These are phyloP conservation scores for Calephelis virginiensis DNA, from an alignment of 1,140 invertebrate genomes.

Conservation along the genomic window DNA sequence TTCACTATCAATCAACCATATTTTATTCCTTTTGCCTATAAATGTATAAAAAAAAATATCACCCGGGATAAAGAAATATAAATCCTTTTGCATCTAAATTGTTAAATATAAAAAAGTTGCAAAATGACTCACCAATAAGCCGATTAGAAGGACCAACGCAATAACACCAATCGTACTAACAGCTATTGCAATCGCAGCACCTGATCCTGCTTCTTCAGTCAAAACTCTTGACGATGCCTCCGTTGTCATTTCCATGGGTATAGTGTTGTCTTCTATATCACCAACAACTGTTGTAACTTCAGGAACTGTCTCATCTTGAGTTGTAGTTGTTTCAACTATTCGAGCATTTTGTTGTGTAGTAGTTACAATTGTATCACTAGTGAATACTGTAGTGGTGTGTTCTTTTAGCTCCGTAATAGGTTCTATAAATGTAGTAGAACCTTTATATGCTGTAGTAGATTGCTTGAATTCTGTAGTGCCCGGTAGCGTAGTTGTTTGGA, in stretches of 20 bases:
- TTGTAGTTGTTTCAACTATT: constrained; percentile 32
- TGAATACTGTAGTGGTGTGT: constrained; percentile 32
- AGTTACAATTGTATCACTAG: constrained; percentile 31
- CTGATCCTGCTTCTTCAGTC: constrained; percentile 51
- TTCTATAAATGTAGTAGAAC: constrained; percentile 22
- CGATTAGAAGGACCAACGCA: constrained; percentile 63
- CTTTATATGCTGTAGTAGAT: constrained; percentile 22
- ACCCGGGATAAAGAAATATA: too few species aligned
- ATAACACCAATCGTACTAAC: constrained; percentile 70
- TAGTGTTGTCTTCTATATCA: constrained; percentile 52
- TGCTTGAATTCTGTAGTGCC: neutral
- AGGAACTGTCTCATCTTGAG: constrained; percentile 27
- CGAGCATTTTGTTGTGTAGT: constrained; percentile 15
- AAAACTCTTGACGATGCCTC: constrained; percentile 50
- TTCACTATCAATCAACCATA: too few species aligned
- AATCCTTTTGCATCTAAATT: too few species aligned
- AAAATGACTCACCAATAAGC: constrained; percentile 58
- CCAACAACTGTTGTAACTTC: constrained; percentile 40
- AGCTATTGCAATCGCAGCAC: constrained; percentile 63
- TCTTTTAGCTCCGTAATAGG: constrained; percentile 29
- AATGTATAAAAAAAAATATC: too few species aligned
- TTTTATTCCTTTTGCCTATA: too few species aligned
- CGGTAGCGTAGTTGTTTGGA: constrained; percentile 25
- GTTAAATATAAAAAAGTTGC: neutral
- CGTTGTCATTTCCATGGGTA: constrained; percentile 56